Conservation (phyloP, 2,888 invertebrate genomes). For the Brenthis daphne region DNA sequence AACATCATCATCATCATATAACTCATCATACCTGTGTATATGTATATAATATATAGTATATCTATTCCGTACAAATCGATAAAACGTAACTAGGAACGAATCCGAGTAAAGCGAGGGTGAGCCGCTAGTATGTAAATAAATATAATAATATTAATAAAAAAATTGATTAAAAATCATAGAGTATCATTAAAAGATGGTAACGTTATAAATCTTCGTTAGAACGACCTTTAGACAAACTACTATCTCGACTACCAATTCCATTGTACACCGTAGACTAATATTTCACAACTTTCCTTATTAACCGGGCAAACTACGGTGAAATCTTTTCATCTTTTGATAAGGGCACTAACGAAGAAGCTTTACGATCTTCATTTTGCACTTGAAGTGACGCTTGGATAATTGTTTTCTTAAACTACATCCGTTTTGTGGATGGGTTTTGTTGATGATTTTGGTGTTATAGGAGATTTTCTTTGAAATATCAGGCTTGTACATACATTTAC, state of each 20-base stretch:
- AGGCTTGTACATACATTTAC: too few species aligned
- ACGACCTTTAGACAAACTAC: constrained; percentile 7
- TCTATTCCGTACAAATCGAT: too few species aligned
- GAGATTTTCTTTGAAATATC: neutral
- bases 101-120: too few species aligned
- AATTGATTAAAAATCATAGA: too few species aligned
- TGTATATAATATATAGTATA: too few species aligned
- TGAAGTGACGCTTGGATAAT: constrained; percentile 19
- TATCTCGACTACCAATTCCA: constrained; percentile 1
- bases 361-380: constrained; percentile 21
- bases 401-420: constrained; percentile 16
- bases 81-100: too few species aligned
- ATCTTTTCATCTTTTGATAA: constrained; percentile 27
- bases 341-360: constrained; percentile 25
- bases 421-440: constrained; percentile 9
- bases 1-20: too few species aligned
- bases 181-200: neutral
- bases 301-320: constrained; percentile 18
- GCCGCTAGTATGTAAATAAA: too few species aligned
- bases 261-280: constrained; percentile 14
- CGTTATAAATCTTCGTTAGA: neutral
- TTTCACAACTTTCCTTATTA: constrained; percentile 28
- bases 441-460: neutral
- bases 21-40: too few species aligned
- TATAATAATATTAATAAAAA: too few species aligned